Percentiles rank a stretch among this genome's conserved stretches.
phyloP scores from a whole-genome alignment of 2,797 vertebrate species.

The Anolis apletophallus region DNA sequence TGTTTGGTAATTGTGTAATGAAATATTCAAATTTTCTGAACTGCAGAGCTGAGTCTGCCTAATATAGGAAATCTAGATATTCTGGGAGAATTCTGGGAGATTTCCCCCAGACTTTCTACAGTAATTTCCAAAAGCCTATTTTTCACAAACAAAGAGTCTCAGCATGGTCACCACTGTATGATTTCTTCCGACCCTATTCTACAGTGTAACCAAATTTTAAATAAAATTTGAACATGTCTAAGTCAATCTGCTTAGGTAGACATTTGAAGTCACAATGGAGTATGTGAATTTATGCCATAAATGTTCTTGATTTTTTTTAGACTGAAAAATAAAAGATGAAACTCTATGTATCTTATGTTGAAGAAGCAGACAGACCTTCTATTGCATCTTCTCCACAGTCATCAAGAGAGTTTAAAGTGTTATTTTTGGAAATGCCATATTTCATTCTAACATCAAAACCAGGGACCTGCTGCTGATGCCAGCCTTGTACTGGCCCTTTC shows the following conservation, averaged over 20 bases:
- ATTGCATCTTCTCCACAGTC: slow-evolving; percentile 58
- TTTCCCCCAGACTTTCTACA: no score
- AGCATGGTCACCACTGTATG: not conserved
- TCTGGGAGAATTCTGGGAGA: not conserved
- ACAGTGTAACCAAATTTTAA: not conserved
- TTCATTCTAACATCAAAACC: slow-evolving; percentile 65
- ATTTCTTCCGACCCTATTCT: not conserved
- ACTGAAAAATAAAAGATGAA: slow-evolving; percentile 41
- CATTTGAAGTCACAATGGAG: not conserved
- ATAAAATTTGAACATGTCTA: not conserved
- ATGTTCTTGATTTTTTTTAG: not conserved
- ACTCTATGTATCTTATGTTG: slow-evolving; percentile 43
- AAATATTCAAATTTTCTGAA: not conserved
- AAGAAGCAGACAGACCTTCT: slow-evolving; percentile 44
- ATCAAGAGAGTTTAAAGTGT: slow-evolving; percentile 61
- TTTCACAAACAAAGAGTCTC: not conserved
- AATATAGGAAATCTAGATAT: not conserved
- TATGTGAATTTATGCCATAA: not conserved
- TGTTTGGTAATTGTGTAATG: not conserved
- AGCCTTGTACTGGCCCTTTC: slow-evolving; percentile 42
- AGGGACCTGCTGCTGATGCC: slow-evolving; percentile 54
- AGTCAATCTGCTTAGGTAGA: not conserved
- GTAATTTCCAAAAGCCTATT: not conserved
- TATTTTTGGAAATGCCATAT: slow-evolving; percentile 66
- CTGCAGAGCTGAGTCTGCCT: not conserved